Conservation (phyloP, 2,797 vertebrate genomes). For the Liparis tanakae region DNA sequence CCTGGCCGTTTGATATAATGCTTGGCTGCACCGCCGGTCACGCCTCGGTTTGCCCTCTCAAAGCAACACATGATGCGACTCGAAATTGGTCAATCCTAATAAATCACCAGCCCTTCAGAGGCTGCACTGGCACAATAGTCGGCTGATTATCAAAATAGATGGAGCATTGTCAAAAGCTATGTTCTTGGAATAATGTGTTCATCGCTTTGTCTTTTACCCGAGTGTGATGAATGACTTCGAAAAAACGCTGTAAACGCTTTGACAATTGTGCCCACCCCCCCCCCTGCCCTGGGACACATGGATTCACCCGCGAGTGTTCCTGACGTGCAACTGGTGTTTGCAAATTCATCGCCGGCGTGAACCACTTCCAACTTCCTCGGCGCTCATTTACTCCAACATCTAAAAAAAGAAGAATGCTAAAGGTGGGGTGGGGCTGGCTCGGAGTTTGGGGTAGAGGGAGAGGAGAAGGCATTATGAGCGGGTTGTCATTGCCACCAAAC, state of each 20-base stretch:
- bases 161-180: slow-evolving; percentile 73
- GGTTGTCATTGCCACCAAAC: slow-evolving; percentile 18
- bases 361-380: slow-evolving; percentile 51
- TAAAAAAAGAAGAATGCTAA: slow-evolving; percentile 49
- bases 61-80: slow-evolving; percentile 75
- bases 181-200: slow-evolving; percentile 74
- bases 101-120: slow-evolving; percentile 69
- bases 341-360: slow-evolving; percentile 55
- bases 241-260: slow-evolving; percentile 54
- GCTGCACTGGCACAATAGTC: slow-evolving; percentile 66
- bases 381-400: slow-evolving; percentile 30
- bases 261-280: slow-evolving; percentile 47
- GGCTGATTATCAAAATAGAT: slow-evolving; percentile 78
- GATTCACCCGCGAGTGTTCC: slow-evolving; percentile 37
- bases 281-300: slow-evolving; percentile 27
- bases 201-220: slow-evolving; percentile 62
- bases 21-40: slow-evolving; percentile 77
- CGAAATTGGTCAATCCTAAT: slow-evolving; percentile 78
- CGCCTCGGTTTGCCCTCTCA: slow-evolving; percentile 74
- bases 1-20: slow-evolving; percentile 76
- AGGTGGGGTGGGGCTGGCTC: too few relatives aligned
- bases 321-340: slow-evolving; percentile 55
- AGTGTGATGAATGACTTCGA: slow-evolving; percentile 67
- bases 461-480: slow-evolving; percentile 12
- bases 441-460: too few relatives aligned